Evolutionary conservation across 1,140 invertebrate species (phyloP), one percentile per base, ranked within the genome.

Genomic region (Armadillidium nasatum): DNA sequence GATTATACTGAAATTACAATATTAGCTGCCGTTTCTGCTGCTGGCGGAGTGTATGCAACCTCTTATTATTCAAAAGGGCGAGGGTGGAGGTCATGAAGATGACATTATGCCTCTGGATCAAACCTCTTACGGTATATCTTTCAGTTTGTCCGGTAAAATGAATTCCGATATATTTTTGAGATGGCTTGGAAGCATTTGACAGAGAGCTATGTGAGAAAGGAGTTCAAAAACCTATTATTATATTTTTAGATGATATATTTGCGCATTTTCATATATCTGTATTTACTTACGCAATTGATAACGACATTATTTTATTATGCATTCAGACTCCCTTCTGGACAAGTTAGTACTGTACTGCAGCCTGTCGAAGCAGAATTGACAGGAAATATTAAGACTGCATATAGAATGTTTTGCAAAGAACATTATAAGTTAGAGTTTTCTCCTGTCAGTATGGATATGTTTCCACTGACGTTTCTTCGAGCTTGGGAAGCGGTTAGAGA

Each of bases 151-250:
- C 4, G 50, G 50, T 15, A 60, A 60, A 60, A 60, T 60, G 50
- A 60, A 60, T 60, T 60, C 50, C 0, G 50, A 60, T 60, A 60
- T 60, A 60, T 60, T 60, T 19, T 60, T 60, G 50, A 60, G 50
- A 19, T 60, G 50, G 50, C 19, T n/a, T 60, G 50, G 50, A 60
- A 60, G 50, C 50, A 4, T 60, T 60, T 60, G 50, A 60, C 19
- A 60, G 50, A 7, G 50, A 60, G 50, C 7, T 60, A 7, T 15
- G 50, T 60, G 50, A 60, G 7, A 60, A 60, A 60, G 50, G 50
- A 15, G 50, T 60, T 60, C 2, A 60, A 19, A 60, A 60, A 60
- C 50, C 50, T 15, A 60, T 60, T 60, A 19, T 60, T 15, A 19
- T 60, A 60, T 60, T 60, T 19, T 60, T 60, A 19, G 50, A 60